These are phyloP conservation scores for Clarias laeviceps DNA, from an alignment of 2,797 vertebrate genomes.

Conservation along the genomic window DNA sequence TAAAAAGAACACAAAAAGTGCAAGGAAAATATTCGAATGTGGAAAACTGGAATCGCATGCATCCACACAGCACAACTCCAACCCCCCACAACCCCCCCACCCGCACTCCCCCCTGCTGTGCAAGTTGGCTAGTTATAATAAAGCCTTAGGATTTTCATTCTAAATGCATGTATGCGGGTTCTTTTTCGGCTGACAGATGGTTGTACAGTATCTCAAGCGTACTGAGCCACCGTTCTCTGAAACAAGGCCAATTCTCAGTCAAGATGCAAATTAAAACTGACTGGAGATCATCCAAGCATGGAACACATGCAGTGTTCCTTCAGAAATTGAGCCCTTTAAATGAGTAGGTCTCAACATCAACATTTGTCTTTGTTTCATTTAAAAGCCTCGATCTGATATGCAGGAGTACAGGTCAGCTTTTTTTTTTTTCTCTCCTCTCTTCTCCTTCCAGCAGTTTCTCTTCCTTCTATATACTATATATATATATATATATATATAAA, in stretches of 20 bases:
- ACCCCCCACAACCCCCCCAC: too few species aligned
- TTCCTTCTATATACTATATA: neutral
- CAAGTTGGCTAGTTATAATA: conserved; percentile 36
- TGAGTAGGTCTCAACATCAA: conserved; percentile 30
- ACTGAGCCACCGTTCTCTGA: conserved; percentile 46
- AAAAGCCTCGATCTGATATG: conserved; percentile 22
- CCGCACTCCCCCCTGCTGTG: neutral
- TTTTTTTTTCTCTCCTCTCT: neutral
- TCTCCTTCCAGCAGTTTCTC: conserved; percentile 8
- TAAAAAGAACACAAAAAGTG: conserved; percentile 17
- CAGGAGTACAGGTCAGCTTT: conserved; percentile 23
- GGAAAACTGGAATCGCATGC: conserved; percentile 31
- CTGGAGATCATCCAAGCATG: conserved; percentile 51
- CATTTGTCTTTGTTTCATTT: conserved; percentile 16
- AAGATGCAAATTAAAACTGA: conserved; percentile 49
- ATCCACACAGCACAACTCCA: neutral
- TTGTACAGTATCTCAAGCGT: conserved; percentile 48
- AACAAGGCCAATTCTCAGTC: conserved; percentile 46
- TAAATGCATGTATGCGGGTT: conserved; percentile 45
- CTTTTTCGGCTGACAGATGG: conserved; percentile 50
- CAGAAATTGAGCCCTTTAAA: conserved; percentile 39
- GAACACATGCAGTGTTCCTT: conserved; percentile 42
- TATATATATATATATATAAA: too few species aligned
- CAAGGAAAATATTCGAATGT: conserved; percentile 41
- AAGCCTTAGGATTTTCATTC: conserved; percentile 45